Evolutionary conservation across 2,797 vertebrate genomes (phyloP).

Genomic region (Poeciliopsis turneri): DNA sequence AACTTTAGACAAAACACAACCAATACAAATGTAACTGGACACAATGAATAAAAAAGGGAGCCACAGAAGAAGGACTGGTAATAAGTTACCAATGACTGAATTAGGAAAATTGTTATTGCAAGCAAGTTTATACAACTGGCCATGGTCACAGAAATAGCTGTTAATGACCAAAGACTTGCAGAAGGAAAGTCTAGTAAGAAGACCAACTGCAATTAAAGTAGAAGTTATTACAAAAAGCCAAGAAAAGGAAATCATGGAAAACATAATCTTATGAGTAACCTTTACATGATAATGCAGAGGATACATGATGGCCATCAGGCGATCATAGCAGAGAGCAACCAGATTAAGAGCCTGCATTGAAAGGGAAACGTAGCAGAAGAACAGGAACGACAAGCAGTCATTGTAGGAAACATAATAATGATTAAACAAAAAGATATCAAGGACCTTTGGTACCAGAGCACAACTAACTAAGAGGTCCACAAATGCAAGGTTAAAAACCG

Average conservation of each 20-base stretch:
- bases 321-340: constrained; percentile 60
- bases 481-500: constrained; percentile 62
- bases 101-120: constrained; percentile 58
- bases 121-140: constrained; percentile 47
- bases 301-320: constrained; percentile 69
- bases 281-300: constrained; percentile 63
- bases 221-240: constrained; percentile 34
- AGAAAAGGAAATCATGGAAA: constrained; percentile 26
- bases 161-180: constrained; percentile 61
- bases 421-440: constrained; percentile 57
- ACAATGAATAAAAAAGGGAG: constrained; percentile 53
- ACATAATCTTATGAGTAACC: constrained; percentile 59
- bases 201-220: constrained; percentile 12
- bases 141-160: constrained; percentile 70
- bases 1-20: constrained; percentile 54
- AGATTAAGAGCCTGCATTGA: constrained; percentile 65
- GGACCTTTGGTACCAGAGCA: constrained; percentile 46
- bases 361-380: constrained; percentile 49
- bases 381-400: constrained; percentile 45
- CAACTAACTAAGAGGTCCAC: constrained; percentile 50
- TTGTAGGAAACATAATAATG: constrained; percentile 37
- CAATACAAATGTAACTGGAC: constrained; percentile 62
- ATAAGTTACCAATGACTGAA: background rate
- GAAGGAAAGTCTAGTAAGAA: constrained; percentile 68
- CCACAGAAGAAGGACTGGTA: background rate